Evolutionary conservation across 2,113 vertebrate species (phyloP).

Genomic region (Ifrita kowaldi): DNA sequence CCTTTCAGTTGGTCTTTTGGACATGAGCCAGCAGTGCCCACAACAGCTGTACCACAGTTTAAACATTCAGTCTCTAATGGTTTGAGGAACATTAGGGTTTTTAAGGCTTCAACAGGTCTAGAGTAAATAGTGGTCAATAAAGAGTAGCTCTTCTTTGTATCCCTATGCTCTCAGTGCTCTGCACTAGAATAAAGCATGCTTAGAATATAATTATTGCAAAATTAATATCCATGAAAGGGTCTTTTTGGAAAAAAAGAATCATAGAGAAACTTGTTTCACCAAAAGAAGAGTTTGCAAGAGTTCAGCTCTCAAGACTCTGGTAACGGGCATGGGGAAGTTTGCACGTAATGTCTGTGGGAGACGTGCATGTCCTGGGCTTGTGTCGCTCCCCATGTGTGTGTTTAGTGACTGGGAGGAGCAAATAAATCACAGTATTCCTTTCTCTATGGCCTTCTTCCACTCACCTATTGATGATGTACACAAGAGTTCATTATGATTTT

Average conservation of each 20-base stretch:
- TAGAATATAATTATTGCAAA: constrained; percentile 16
- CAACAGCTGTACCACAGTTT: constrained; percentile 72
- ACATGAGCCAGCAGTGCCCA: constrained; percentile 50
- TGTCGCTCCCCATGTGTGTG: background rate
- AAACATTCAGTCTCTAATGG: constrained; percentile 63
- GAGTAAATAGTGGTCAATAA: constrained; percentile 64
- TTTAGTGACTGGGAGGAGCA: background rate
- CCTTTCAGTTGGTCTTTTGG: constrained; percentile 64
- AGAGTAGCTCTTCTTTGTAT: constrained; percentile 61
- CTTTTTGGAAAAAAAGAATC: background rate
- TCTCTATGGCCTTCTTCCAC: background rate
- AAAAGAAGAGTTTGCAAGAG: background rate
- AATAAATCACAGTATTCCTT: background rate
- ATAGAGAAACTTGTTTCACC: background rate
- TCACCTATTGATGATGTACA: background rate
- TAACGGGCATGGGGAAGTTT: background rate
- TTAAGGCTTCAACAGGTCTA: constrained; percentile 64
- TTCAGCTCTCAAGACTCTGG: background rate
- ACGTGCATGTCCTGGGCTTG: background rate
- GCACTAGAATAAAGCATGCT: constrained; percentile 26
- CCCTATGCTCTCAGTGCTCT: background rate
- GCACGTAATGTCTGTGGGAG: background rate
- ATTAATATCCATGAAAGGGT: constrained; percentile 1
- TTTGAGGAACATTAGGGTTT: constrained; percentile 65
- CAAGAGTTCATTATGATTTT: background rate